Base-by-base conservation (phyloP, 2,113 vertebrate genomes). In the Megaceryle torquata region DNA sequence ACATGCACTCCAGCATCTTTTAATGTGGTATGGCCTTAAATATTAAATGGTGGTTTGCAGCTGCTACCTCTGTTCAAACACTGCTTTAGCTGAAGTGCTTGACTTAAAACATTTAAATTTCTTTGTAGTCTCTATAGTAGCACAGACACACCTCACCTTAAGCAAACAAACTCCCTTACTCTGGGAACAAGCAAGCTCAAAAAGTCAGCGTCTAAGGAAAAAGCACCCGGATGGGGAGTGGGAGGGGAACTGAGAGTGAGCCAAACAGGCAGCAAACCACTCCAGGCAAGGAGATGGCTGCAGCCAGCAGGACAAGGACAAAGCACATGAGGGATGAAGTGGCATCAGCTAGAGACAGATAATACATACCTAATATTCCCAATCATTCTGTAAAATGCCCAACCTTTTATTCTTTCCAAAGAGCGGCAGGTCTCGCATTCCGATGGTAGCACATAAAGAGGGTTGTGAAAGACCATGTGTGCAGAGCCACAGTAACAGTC, bases 1-100 rank as follows among this genome's bases (percentile, higher is more conserved):
- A 79, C 39, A 41, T 2, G 12, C 31, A 78, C 31, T 64, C 29
- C 29, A 76, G 7, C 29, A 68, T 9, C 10, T 81, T 43, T 61
- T 48, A 69, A 75, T 0, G 0, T 24, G 59, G 12, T 11, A 19
- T 25, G 7, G 29, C 39, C 53, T 68, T 39, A 44, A 35, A 71
- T 67, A 51, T 68, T 63, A 37, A 59, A 41, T 5, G 6, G 37
- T 82, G 3, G 4, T 64, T 76, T 72, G 39, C 59, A 86, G 22
- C 37, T 83, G 35, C 44, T 72, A 3, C 10, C 7, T 83, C 91
- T 76, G 15, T 14, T 63, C 29, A 56, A 46, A 31, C 16, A 21
- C 29, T 71, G 41, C 53, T 72, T 46, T n/a, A 79, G 10, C 26
- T n/a, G 20, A 71, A 54, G 28, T 15, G 18, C 29, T 82, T 9